phyloP scores from a whole-genome alignment of 2,888 invertebrate genomes.

The Microdon myrmicae region DNA sequence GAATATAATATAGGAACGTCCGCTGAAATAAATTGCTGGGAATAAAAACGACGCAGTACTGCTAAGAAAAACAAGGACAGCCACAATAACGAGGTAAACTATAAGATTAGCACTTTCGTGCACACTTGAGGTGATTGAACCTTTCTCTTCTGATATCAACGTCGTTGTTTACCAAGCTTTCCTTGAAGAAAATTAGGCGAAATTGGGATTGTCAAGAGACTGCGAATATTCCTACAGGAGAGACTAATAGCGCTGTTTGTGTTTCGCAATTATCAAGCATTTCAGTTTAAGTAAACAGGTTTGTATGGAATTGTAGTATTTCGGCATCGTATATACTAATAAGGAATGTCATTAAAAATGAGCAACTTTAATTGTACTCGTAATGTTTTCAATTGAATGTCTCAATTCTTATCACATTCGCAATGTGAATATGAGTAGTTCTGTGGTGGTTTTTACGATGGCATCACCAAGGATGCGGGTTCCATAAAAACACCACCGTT shows the following conservation, averaged over 20 bases:
- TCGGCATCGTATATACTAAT: too few relatives aligned
- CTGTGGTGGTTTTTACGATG: too few relatives aligned
- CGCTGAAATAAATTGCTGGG: constrained; percentile 14
- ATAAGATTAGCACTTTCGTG: constrained; percentile 23
- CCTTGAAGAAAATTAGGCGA: constrained; percentile 14
- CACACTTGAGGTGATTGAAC: constrained; percentile 31
- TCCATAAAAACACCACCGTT: too few relatives aligned
- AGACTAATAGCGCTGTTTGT: neutral
- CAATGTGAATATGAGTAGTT: too few relatives aligned
- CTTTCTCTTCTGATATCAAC: constrained; percentile 4
- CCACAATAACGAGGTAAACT: constrained; percentile 14
- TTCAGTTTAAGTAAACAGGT: too few relatives aligned
- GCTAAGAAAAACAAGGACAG: neutral
- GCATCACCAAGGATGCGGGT: too few relatives aligned
- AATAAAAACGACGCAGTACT: constrained; percentile 11
- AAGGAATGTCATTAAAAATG: too few relatives aligned
- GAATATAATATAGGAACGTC: constrained; percentile 1
- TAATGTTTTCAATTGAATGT: too few relatives aligned
- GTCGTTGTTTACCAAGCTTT: constrained; percentile 19
- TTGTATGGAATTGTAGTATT: too few relatives aligned
- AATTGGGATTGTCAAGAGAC: constrained; percentile 1
- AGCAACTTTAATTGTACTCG: too few relatives aligned
- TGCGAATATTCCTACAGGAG: neutral
- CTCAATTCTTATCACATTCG: too few relatives aligned
- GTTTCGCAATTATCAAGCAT: neutral